Evolutionary conservation across 2,888 invertebrate species (phyloP).

Genomic region (Cryptosula pallasiana): DNA sequence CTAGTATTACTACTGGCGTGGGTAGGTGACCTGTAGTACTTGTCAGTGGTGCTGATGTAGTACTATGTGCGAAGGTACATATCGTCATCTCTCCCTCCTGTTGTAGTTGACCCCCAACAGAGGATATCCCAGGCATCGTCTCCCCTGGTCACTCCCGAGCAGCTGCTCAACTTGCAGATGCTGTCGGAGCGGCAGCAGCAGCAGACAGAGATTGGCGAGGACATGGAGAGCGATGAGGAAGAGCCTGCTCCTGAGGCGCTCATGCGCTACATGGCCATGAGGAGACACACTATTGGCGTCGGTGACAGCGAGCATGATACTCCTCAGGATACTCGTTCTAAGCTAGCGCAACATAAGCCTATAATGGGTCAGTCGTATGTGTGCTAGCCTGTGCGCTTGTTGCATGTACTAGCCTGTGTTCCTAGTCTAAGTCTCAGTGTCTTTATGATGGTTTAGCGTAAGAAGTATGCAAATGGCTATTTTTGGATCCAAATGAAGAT

Average conservation of each 20-base stretch:
- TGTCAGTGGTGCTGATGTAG: too few species aligned
- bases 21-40: too few species aligned
- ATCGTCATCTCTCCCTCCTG: too few species aligned
- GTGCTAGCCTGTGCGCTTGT: too few species aligned
- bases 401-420: too few species aligned
- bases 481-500: too few species aligned
- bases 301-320: constrained; percentile 82
- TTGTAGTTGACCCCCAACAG: not conserved
- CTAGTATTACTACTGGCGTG: constrained; percentile 56
- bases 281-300: constrained; percentile 84
- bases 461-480: too few species aligned
- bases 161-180: constrained; percentile 4
- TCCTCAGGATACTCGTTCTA: constrained; percentile 42
- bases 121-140: not conserved
- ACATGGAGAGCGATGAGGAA: constrained; percentile 45
- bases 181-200: constrained; percentile 1
- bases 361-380: constrained; percentile 32
- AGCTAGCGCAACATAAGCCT: constrained; percentile 45
- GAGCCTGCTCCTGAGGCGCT: constrained; percentile 54
- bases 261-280: constrained; percentile 60
- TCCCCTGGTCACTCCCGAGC: constrained; percentile 2
- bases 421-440: too few species aligned
- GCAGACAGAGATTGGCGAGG: constrained; percentile 27
- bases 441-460: too few species aligned
- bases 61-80: too few species aligned